phyloP scores from a whole-genome alignment of 2,888 invertebrate species.

The Zeuzera pyrina region DNA sequence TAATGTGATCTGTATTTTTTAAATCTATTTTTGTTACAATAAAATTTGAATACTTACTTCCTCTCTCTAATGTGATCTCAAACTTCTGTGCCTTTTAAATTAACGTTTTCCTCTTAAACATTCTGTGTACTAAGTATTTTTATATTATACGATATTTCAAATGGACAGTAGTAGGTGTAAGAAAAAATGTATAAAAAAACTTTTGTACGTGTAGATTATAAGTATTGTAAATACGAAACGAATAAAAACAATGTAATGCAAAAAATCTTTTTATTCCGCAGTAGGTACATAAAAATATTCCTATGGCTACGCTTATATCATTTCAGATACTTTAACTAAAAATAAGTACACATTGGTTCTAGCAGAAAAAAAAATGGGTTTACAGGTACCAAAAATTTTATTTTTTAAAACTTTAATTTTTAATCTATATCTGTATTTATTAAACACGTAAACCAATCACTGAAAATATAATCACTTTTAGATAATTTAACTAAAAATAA shows the following conservation, averaged over 20 bases:
- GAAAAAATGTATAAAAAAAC: constrained; percentile 46
- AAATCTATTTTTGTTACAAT: constrained; percentile 13
- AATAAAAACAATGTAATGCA: constrained; percentile 40
- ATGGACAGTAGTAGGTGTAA: constrained; percentile 57
- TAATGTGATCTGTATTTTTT: constrained; percentile 23
- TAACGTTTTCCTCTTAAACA: background rate
- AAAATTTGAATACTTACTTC: constrained; percentile 19
- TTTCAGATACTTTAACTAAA: too few relatives aligned
- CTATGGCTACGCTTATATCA: too few relatives aligned
- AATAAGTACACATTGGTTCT: too few relatives aligned
- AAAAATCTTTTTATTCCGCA: background rate
- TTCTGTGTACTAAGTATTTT: background rate
- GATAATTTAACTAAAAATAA: too few relatives aligned
- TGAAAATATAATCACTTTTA: too few relatives aligned
- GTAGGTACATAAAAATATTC: too few relatives aligned
- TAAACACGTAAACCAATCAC: too few relatives aligned
- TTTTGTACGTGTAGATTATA: constrained; percentile 40
- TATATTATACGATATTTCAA: constrained; percentile 30
- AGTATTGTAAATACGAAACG: constrained; percentile 55
- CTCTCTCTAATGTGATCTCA: constrained; percentile 27
- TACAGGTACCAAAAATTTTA: too few relatives aligned
- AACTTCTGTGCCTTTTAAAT: constrained; percentile 14
- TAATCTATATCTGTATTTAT: too few relatives aligned
- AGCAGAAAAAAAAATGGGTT: background rate
- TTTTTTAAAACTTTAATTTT: too few relatives aligned